Conservation (phyloP, 2,113 vertebrate genomes). For the Tetraodon nigroviridis region DNA sequence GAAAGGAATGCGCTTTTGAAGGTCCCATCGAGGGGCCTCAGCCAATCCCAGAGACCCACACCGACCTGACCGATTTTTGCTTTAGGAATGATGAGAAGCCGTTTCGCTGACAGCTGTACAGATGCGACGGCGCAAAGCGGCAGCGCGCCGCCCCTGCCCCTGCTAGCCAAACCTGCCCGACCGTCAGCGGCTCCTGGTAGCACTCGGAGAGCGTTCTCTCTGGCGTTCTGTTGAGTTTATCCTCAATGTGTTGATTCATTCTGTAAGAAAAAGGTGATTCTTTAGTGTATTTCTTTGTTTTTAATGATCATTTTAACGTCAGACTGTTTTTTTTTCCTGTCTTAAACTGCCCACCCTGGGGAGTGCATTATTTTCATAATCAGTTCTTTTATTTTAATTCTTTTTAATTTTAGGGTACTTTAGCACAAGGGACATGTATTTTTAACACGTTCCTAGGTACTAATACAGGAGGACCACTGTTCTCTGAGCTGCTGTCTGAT, state of each 20-base stretch:
- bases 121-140: conserved; percentile 52
- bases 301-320: conserved; percentile 70
- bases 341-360: conserved; percentile 62
- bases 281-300: conserved; percentile 60
- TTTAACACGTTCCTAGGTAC: conserved; percentile 67
- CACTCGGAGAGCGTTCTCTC: conserved; percentile 57
- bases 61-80: conserved; percentile 50
- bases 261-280: conserved; percentile 47
- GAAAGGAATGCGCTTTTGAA: conserved; percentile 64
- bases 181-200: conserved; percentile 72
- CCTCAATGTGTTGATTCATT: conserved; percentile 58
- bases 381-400: conserved; percentile 36
- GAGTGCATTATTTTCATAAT: conserved; percentile 61
- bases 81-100: conserved; percentile 58
- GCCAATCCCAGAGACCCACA: conserved; percentile 59
- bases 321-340: conserved; percentile 65
- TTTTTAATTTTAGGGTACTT: conserved; percentile 61
- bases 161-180: conserved; percentile 59
- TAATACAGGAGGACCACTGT: conserved; percentile 71
- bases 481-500: conserved; percentile 69
- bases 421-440: conserved; percentile 73
- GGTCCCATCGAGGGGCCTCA: conserved; percentile 37
- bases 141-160: conserved; percentile 45
- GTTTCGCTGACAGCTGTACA: conserved; percentile 58
- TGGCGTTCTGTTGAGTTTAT: conserved; percentile 46